Base-by-base conservation (phyloP, 2,113 vertebrate genomes). In the Anoplopoma fimbria region DNA sequence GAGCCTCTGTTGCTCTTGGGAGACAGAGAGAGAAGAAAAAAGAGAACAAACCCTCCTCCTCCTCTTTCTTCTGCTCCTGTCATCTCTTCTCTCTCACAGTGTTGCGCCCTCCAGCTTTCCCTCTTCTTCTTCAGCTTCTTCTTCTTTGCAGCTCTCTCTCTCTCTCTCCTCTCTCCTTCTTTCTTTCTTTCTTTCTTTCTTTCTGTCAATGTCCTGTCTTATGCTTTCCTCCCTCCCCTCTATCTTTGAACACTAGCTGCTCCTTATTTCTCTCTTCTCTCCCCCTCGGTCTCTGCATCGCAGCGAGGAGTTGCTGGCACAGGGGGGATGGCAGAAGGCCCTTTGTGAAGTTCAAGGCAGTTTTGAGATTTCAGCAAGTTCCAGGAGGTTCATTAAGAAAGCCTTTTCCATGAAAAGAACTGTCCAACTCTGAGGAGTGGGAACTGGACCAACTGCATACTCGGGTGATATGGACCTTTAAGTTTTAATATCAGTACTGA, bases 261-360 rank as follows among this genome's bases (percentile, higher is more conserved):
- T 87, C 64, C 77, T 85, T 58, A 31, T 75, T 78, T 83, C 62
- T 88, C 58, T 70, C 57, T 40, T 73, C 51, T 51, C 42, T 55
- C 67, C 69, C 58, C 23, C 65, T 77, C 31, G 4, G 61, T 83
- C 42, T 77, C 62, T 51, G 45, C 75, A 77, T 27, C 75, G 38
- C 69, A 81, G 69, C 13, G 15, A 62, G 51, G 57, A 78, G 69
- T 73, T 79, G 61, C 71, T 80, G 86, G 88, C 91, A 80, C 77
- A 64, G 21, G 75, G 73, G 38, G 74, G 77, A 77, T 84, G 76
- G 88, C 89, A 89, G 81, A 75, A 47, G 42, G 79, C 81, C 68
- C 60, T 83, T 87, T 89, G 88, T 93, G 84, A 84, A 89, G 85
- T 91, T 93, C 83, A 90, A 90, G 90, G 91, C 81, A 84, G 88